Evolutionary conservation across 2,797 vertebrate species (phyloP).

Genomic region (Pangasius mekongensis): DNA sequence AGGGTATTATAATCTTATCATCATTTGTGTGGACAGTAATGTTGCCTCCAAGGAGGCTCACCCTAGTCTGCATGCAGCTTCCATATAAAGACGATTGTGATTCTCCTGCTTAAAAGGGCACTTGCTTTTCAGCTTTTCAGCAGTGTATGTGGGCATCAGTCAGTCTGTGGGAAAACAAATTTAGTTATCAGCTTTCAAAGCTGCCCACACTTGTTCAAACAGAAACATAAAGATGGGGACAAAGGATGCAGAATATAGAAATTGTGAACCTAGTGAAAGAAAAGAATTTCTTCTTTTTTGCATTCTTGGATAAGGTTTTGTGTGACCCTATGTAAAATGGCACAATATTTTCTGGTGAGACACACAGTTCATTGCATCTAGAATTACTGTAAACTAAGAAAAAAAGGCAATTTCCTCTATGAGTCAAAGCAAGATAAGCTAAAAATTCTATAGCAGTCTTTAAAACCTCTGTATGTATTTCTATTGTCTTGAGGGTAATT

Average conservation of each 20-base stretch:
- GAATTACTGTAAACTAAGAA: constrained; percentile 55
- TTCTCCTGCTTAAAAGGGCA: not conserved
- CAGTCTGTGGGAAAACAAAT: constrained; percentile 57
- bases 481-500: constrained; percentile 28
- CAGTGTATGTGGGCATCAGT: constrained; percentile 40
- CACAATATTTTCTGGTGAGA: not conserved
- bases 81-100: not conserved
- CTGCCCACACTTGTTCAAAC: constrained; percentile 59
- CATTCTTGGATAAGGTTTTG: not conserved
- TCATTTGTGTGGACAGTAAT: constrained; percentile 10
- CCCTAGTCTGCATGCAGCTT: not conserved
- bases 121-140: constrained; percentile 11
- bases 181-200: constrained; percentile 73
- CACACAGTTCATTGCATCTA: constrained; percentile 10
- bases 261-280: not conserved
- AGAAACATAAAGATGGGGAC: constrained; percentile 22
- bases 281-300: not conserved
- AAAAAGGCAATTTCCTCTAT: constrained; percentile 49
- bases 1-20: not conserved
- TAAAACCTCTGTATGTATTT: constrained; percentile 36
- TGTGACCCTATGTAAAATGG: not conserved
- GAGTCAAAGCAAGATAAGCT: constrained; percentile 56
- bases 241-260: not conserved
- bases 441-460: constrained; percentile 54
- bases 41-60: not conserved